Evolutionary conservation across 2,113 vertebrate genomes (phyloP).

Genomic region (Colius striatus): DNA sequence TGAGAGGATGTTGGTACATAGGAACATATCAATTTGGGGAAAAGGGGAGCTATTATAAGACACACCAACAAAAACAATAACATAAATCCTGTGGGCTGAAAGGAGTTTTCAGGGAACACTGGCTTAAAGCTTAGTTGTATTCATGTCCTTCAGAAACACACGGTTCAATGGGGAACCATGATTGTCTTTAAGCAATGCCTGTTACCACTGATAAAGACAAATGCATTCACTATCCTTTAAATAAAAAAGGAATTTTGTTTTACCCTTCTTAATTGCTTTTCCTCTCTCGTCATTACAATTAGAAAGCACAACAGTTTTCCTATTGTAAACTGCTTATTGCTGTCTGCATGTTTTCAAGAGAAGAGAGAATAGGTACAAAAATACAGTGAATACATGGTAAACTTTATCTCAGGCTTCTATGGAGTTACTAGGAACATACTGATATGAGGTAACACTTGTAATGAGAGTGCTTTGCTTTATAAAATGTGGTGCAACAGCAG

Average conservation of each 20-base stretch:
- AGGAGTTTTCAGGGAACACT: background rate
- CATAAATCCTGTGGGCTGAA: background rate
- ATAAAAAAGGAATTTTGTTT: background rate
- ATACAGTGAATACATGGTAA: background rate
- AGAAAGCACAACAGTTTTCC: background rate
- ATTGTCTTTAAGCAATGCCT: background rate
- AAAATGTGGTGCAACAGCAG: background rate
- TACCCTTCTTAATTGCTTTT: background rate
- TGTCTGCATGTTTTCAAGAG: background rate
- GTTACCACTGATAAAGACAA: background rate
- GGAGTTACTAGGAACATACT: background rate
- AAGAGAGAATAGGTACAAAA: background rate
- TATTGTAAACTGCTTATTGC: background rate
- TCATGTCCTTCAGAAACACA: background rate
- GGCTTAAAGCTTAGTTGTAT: background rate
- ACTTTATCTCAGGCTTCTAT: background rate
- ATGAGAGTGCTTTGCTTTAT: background rate
- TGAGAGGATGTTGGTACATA: background rate
- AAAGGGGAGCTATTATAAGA: background rate
- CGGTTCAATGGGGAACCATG: background rate
- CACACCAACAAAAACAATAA: background rate
- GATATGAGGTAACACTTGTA: background rate
- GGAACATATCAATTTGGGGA: background rate
- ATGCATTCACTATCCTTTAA: background rate
- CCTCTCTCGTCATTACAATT: background rate